Conservation (phyloP, 2,797 vertebrate genomes). For the Xenops minutus region DNA sequence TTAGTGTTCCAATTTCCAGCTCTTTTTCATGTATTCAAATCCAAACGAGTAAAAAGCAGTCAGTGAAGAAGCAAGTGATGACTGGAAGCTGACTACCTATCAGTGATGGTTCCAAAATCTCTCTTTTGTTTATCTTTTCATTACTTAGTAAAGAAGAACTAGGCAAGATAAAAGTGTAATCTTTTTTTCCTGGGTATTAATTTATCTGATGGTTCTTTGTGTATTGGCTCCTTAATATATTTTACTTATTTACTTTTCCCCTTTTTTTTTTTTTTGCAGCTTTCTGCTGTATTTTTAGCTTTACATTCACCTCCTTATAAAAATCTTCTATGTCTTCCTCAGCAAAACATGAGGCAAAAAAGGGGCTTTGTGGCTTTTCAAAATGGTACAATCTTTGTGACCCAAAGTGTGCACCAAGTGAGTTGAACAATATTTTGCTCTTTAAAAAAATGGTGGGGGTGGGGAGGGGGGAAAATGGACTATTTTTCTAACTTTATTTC, state of each 20-base stretch:
- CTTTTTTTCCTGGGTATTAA: not conserved
- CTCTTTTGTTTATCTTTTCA: not conserved
- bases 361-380: not conserved
- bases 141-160: not conserved
- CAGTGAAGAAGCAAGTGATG: not conserved
- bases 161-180: not conserved
- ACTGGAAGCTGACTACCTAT: not conserved
- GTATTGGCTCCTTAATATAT: not conserved
- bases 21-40: not conserved
- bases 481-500: not conserved
- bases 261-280: not conserved
- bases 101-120: not conserved
- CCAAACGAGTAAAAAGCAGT: fast-evolving
- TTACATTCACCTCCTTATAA: not conserved
- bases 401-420: not conserved
- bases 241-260: not conserved
- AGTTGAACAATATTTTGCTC: not conserved
- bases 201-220: not conserved
- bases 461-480: fast-evolving
- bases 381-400: not conserved
- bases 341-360: not conserved
- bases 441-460: not conserved
- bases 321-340: not conserved
- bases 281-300: not conserved
- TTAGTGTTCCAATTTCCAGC: not conserved